Evolutionary conservation across 2,113 vertebrate genomes (phyloP).

Genomic region (Syngnathoides biaculeatus): DNA sequence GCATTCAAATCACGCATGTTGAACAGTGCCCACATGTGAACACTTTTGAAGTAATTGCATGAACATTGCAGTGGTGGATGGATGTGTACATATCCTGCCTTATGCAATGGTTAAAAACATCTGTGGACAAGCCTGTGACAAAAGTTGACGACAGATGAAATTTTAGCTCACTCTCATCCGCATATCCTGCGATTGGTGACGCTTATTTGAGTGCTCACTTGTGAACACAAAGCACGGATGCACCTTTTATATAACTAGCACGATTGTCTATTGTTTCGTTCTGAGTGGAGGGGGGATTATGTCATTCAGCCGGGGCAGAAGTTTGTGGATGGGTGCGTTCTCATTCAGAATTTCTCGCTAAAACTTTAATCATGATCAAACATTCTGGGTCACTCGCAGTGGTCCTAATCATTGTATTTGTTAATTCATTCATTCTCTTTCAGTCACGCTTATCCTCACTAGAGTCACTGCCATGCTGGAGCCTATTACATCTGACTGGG

Average conservation of each 20-base stretch:
- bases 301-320: constrained; percentile 38
- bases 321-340: constrained; percentile 31
- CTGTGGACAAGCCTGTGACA: constrained; percentile 43
- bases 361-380: constrained; percentile 17
- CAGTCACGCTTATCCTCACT: no score
- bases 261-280: constrained; percentile 61
- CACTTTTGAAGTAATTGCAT: neutral
- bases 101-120: constrained; percentile 14
- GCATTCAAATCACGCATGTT: constrained; percentile 9
- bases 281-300: constrained; percentile 49
- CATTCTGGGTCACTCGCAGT: neutral
- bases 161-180: constrained; percentile 41
- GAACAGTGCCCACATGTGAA: neutral
- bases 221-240: constrained; percentile 64
- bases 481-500: no score
- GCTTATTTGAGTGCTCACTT: constrained; percentile 48
- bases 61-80: neutral
- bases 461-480: no score
- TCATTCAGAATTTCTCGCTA: constrained; percentile 23
- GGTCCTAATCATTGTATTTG: constrained; percentile 3
- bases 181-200: constrained; percentile 32
- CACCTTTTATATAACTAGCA: constrained; percentile 57
- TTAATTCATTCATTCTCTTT: no score
- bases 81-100: neutral
- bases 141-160: constrained; percentile 57